These are phyloP conservation scores for Siderastrea radians DNA, from an alignment of 92 coral and sea anemone species.

Conservation along the genomic window DNA sequence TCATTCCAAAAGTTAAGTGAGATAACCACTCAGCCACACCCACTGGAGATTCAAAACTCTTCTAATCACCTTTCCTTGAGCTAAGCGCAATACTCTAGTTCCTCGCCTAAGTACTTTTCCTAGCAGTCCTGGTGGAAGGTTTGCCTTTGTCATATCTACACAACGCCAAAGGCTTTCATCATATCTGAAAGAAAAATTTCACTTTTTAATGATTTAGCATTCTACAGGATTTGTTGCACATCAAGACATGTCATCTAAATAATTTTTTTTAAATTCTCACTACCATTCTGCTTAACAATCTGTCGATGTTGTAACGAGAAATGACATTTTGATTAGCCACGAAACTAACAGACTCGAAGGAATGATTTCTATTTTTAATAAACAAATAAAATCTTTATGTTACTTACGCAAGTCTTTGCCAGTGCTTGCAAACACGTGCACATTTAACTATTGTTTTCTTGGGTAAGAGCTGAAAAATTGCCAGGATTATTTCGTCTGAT, in stretches of 20 bases:
- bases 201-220: not conserved
- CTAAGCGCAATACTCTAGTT: slow-evolving; percentile 83
- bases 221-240: not conserved
- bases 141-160: slow-evolving; percentile 84
- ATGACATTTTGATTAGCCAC: no score
- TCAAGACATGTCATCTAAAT: no score
- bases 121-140: slow-evolving; percentile 69
- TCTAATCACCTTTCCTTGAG: slow-evolving; percentile 77
- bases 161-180: slow-evolving; percentile 95
- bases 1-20: no score
- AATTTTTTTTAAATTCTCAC: no score
- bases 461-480: slow-evolving; percentile 83
- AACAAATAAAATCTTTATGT: no score
- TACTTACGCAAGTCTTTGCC: slow-evolving; percentile 96
- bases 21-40: no score
- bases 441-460: slow-evolving; percentile 78
- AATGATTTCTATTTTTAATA: no score
- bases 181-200: slow-evolving; percentile 50
- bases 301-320: no score
- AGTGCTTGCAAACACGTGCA: slow-evolving; percentile 91
- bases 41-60: not conserved
- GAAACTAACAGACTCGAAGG: no score
- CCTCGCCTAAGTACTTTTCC: slow-evolving; percentile 84
- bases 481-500: slow-evolving; percentile 95
- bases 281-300: no score